Conservation (phyloP, 53 echinoderm and acorn worm species). For the Apostichopus leukothele region DNA sequence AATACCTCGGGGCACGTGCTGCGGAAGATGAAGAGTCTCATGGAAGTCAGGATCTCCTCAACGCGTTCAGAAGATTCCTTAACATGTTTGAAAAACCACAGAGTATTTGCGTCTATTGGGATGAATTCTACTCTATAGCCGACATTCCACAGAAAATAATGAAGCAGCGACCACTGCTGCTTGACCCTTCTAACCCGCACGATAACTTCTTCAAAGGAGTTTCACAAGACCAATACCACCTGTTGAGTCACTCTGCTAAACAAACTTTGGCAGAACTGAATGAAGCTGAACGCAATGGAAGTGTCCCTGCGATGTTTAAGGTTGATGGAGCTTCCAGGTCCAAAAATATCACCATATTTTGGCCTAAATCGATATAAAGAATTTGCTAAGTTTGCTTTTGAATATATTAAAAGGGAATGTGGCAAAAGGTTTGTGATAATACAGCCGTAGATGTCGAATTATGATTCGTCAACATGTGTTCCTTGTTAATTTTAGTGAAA, state of each 20-base stretch:
- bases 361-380: background rate
- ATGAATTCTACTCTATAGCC: background rate
- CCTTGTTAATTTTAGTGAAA: too few relatives aligned
- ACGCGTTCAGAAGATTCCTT: slow-evolving; percentile 24
- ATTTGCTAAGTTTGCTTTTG: too few relatives aligned
- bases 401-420: too few relatives aligned
- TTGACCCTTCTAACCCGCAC: slow-evolving; percentile 33
- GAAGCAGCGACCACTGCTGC: background rate
- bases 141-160: slow-evolving; percentile 18
- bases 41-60: slow-evolving; percentile 30
- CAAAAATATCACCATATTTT: background rate
- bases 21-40: slow-evolving; percentile 10
- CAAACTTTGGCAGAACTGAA: background rate
- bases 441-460: too few relatives aligned
- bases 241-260: slow-evolving; percentile 2
- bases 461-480: too few relatives aligned
- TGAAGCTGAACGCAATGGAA: background rate
- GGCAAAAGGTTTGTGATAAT: too few relatives aligned
- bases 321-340: background rate
- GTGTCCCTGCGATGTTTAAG: background rate
- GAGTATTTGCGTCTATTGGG: background rate
- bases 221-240: background rate
- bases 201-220: slow-evolving; percentile 10
- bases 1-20: slow-evolving; percentile 34
- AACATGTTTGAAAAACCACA: background rate